Conservation (phyloP, 1,140 invertebrate species). For the Eupristina koningsbergeri region DNA sequence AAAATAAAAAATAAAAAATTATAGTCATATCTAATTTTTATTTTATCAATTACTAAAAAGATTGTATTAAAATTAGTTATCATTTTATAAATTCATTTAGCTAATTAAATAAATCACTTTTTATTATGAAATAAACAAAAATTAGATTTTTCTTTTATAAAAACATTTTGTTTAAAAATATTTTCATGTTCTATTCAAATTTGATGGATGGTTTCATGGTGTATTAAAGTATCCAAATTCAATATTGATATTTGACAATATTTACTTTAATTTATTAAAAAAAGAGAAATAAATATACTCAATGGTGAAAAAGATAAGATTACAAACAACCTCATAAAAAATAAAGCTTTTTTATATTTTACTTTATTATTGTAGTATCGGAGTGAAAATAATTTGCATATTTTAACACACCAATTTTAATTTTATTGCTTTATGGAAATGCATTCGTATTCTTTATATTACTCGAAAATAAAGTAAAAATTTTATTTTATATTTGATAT, state of each 20-base stretch:
- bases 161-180: neutral
- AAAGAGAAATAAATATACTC: neutral
- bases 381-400: neutral
- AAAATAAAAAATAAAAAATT: too few species aligned
- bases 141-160: too few species aligned
- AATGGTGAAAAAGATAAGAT: neutral
- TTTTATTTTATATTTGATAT: too few species aligned
- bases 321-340: neutral
- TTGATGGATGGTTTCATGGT: neutral
- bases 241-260: slow-evolving; percentile 4
- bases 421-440: neutral
- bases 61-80: too few species aligned
- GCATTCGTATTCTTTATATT: neutral
- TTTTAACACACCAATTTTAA: neutral
- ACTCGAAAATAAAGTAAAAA: too few species aligned
- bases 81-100: too few species aligned
- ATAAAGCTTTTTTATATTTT: neutral
- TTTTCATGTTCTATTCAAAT: neutral
- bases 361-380: neutral
- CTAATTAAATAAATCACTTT: too few species aligned
- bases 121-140: too few species aligned
- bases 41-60: too few species aligned
- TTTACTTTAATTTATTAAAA: neutral
- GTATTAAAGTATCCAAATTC: neutral
- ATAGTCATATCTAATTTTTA: too few species aligned